Evolutionary conservation across 2,113 vertebrate genomes (phyloP), one percentile per base, ranked within the genome.

Genomic region (Thermophis baileyi): DNA sequence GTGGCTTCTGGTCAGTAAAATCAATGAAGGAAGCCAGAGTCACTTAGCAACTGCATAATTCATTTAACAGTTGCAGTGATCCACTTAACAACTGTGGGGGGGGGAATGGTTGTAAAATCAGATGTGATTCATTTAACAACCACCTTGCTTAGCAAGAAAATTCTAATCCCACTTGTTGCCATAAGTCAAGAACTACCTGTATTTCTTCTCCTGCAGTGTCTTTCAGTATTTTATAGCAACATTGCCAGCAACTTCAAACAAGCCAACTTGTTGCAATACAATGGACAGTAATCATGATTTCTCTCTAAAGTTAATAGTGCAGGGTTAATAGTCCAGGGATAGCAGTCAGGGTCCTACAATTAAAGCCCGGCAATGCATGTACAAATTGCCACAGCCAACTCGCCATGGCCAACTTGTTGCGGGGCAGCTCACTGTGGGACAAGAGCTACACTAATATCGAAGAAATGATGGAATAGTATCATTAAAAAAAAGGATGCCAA

Each of bases 181-280:
- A 11, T 30, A 63, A 63, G 27, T 63, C 27, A 30, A 30, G 25
- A 60, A 60, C 60, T 30, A 14, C 11, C 27, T 63, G 63, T 1
- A 74, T 35, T 74, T 74, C 94, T 87, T 91, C 91, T 22, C 57
- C 25, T 10, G 91, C 88, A 86, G 81, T 53, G 60, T 49, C 60
- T 94, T 93, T 55, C 91, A 53, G 90, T n/a, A 46, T 93, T 93
- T 91, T 94, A 94, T 18, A 85, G 90, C 49, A 95, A 91, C 25
- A 95, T 95, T 90, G 6, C 47, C 0, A 87, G 91, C 1, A 92
- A 55, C 0, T 53, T 51, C 93, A 94, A 93, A 89, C 90, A 95
- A 94, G 93, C 74, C 9, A 93, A 85, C 85, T 93, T 90, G 16
- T 1, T 53, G 69, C 54, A 85, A 89, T 60, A 85, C 55, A 91